phyloP scores from a whole-genome alignment of 2,888 invertebrate species.

The Balanococcus diminutus region DNA sequence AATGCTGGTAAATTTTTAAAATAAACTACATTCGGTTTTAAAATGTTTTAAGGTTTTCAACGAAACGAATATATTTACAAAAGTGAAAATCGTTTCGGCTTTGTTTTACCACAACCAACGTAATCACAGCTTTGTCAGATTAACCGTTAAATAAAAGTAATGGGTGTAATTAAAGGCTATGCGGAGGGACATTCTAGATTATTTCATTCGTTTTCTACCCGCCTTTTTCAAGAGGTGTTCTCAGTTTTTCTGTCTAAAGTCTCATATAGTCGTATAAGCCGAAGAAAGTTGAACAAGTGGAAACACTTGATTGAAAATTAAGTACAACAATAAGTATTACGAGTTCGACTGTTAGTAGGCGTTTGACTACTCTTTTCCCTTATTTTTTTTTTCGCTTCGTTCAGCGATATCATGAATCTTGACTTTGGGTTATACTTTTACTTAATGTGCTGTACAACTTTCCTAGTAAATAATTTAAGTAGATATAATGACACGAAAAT shows the following conservation, averaged over 20 bases:
- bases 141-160: conserved; percentile 38
- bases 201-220: not conserved
- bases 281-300: not conserved
- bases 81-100: conserved; percentile 33
- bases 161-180: conserved; percentile 33
- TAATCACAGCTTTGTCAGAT: conserved; percentile 33
- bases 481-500: not conserved
- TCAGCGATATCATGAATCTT: not conserved
- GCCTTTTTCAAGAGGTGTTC: conserved; percentile 14
- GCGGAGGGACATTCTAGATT: conserved; percentile 3
- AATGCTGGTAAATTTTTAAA: not conserved
- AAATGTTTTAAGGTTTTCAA: conserved; percentile 13
- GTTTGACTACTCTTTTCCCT: not conserved
- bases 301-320: conserved; percentile 16
- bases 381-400: not conserved
- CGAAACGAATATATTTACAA: not conserved
- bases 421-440: not conserved
- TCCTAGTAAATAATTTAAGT: not conserved
- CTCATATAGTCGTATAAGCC: not conserved
- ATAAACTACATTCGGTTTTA: not conserved
- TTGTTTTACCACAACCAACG: conserved; percentile 14
- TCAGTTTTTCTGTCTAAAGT: not conserved
- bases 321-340: not conserved
- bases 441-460: not conserved
- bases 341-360: not conserved